phyloP scores from a whole-genome alignment of 2,797 vertebrate species.

The Chelon labrosus region DNA sequence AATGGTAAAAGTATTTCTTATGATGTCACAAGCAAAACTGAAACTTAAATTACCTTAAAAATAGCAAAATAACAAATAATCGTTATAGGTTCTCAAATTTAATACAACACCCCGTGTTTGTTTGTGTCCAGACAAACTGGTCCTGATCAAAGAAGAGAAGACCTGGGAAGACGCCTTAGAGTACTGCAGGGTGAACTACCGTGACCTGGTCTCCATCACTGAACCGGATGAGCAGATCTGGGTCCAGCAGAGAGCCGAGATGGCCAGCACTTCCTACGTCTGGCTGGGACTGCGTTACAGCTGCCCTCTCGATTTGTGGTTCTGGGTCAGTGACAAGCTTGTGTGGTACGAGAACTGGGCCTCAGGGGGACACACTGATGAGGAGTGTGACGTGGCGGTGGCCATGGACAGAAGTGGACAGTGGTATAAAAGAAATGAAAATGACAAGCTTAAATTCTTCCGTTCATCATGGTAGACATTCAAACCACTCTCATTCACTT shows the following conservation, averaged over 20 bases:
- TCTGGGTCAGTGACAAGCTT: conserved; percentile 16
- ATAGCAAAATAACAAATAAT: too few species aligned
- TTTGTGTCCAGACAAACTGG: conserved; percentile 9
- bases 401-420: not conserved
- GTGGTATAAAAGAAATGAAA: rapidly evolving
- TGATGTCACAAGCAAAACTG: too few species aligned
- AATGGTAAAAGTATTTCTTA: too few species aligned
- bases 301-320: conserved; percentile 44
- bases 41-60: too few species aligned
- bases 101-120: not conserved
- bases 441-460: not conserved
- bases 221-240: rapidly evolving
- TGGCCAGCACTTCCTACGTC: rapidly evolving
- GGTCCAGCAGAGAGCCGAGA: not conserved
- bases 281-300: conserved; percentile 57
- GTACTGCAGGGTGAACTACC: rapidly evolving
- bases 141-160: not conserved
- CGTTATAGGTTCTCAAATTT: not conserved
- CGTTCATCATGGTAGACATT: rapidly evolving
- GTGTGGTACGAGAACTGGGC: rapidly evolving
- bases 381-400: not conserved
- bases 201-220: conserved; percentile 24
- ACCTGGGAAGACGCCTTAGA: conserved; percentile 30
- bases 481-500: not conserved
- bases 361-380: rapidly evolving